Percentiles rank a stretch among this genome's conserved stretches.
phyloP scores from a whole-genome alignment of 2,113 vertebrate genomes.

The Eurystomus gularis region DNA sequence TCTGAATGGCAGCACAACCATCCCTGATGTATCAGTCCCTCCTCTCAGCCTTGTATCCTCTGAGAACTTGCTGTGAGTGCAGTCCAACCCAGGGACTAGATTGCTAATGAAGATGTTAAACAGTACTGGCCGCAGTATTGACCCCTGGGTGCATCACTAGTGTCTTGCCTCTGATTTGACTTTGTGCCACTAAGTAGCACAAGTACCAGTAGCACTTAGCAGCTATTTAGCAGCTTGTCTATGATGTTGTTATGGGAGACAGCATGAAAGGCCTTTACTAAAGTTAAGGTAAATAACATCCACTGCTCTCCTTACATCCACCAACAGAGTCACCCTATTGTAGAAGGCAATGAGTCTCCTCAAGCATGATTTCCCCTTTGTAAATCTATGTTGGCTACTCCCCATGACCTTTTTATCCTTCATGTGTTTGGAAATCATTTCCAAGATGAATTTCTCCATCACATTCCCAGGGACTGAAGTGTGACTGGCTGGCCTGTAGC shows the following conservation, averaged over 20 bases:
- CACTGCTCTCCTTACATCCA: too few species aligned
- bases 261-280: too few species aligned
- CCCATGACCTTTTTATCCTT: background rate
- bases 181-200: background rate
- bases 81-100: background rate
- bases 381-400: background rate
- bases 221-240: too few species aligned
- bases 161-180: background rate
- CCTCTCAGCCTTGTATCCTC: background rate
- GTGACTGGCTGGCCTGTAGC: background rate
- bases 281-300: too few species aligned
- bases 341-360: too few species aligned
- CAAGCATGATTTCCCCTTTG: background rate
- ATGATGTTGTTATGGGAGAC: too few species aligned
- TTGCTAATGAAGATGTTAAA: background rate
- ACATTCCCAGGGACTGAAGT: background rate
- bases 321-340: too few species aligned
- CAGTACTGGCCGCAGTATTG: background rate
- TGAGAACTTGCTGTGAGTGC: background rate
- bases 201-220: fast-evolving
- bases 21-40: background rate
- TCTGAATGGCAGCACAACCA: background rate
- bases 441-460: background rate
- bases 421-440: background rate
- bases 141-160: background rate